phyloP scores from a whole-genome alignment of 2,888 invertebrate species.

The Andricus quercusramuli region DNA sequence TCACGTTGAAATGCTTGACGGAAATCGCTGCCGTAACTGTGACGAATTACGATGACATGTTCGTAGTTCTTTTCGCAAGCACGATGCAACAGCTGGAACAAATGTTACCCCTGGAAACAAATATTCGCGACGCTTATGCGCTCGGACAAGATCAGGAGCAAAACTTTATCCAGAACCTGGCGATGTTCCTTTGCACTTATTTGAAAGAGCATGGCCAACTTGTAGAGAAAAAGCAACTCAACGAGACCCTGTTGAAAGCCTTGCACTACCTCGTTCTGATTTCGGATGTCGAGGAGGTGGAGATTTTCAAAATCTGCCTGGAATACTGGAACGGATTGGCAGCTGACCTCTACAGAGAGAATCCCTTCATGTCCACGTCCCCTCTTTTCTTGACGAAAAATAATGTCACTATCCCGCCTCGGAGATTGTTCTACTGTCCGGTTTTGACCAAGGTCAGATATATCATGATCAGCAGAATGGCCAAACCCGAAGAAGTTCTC shows the following conservation, averaged over 20 bases:
- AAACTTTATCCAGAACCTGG: conserved; percentile 98
- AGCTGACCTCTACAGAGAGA: conserved; percentile 94
- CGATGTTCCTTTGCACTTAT: conserved; percentile 97
- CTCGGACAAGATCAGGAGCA: conserved; percentile 97
- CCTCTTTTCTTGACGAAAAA: conserved; percentile 75
- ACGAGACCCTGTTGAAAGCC: conserved; percentile 89
- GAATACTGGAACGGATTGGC: conserved; percentile 99
- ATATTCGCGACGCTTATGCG: conserved; percentile 96
- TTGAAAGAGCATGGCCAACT: conserved; percentile 96
- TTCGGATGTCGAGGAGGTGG: conserved; percentile 99
- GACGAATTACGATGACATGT: conserved; percentile 95
- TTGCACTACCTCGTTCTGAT: conserved; percentile 93
- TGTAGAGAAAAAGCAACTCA: conserved; percentile 90
- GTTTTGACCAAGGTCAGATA: conserved; percentile 93
- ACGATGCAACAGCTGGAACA: conserved; percentile 95
- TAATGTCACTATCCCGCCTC: conserved; percentile 78
- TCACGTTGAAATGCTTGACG: conserved; percentile 98
- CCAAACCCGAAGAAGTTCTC: conserved; percentile 99
- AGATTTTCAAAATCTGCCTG: conserved; percentile 99
- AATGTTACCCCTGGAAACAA: conserved; percentile 94
- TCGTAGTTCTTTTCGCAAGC: conserved; percentile 92
- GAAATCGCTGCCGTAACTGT: conserved; percentile 97
- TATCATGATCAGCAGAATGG: conserved; percentile 99
- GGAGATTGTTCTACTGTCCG: conserved; percentile 88
- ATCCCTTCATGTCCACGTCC: conserved; percentile 83